Evolutionary conservation across 53 echinoderm and acorn worm species (phyloP), one percentile per base, ranked within the genome.

Genomic region (Hippasteria phrygiana): DNA sequence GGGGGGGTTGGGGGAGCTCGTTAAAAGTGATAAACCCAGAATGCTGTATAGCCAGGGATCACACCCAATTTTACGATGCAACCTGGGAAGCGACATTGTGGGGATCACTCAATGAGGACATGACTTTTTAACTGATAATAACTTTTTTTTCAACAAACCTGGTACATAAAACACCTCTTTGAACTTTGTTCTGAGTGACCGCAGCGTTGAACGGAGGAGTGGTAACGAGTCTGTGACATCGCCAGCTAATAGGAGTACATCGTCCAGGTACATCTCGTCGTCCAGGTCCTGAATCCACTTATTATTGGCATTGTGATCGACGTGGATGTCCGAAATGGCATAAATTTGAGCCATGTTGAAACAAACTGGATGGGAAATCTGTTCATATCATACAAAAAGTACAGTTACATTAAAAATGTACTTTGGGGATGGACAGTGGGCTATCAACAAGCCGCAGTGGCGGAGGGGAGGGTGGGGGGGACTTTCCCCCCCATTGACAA

Each of bases 241-340:
- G 59, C 99, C 99, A 12, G 99, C 99, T 29, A 99, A 53, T 17
- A 99, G 38, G 22, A 99, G 88, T 45, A 96, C 92, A 69, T 99
- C 99, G 45, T 96, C 84, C 46, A 88, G 47, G 87, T 94, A 99
- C 7, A 48, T 88, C 33, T 81, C 43, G 51, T 63, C 77, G 2
- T 96, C 88, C 36, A 96, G 88, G 1, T 88, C 73, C 32, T 99
- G 91, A 29, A 96, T 80, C 93, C 96, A 99, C 11, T 93, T 50
- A 16, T 88, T 89, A 64, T 99, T 99, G 11, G 94, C 96, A 1
- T 87, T 55, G 77, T 93, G 83, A 65, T 99, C 99, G 14, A 99
- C 96, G 26, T 99, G 99, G 91, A 99, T 88, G 72, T 99, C 99
- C 22, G 99, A 99, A 13, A 99, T 96, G 9, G 99, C 99, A 83